Evolutionary conservation across 64 coral and sea anemone species (phyloP), one percentile per base, ranked within the genome.

Genomic region (Montipora capricornis): DNA sequence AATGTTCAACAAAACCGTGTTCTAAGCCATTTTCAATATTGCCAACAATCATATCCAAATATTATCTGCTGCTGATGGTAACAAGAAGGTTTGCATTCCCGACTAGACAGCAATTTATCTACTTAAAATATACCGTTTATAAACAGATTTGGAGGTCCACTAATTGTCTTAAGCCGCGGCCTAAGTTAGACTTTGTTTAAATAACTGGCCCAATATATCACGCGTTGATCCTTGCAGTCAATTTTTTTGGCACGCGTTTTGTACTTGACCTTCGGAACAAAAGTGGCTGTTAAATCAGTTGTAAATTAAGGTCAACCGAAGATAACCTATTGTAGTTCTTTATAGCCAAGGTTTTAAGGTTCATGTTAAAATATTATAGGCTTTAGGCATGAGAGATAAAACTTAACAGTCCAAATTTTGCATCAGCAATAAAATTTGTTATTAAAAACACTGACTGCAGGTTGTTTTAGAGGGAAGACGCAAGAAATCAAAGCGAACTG

Each of bases 181-280:
- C 29, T 29, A 29, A 29, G 29, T 29, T 29, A 29, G 29, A 29
- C 29, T 29, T 29, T 29, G 52, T 5, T 55, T 55, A 55, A 10
- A 5, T 55, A 7, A 5, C 5, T 55, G 5, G 52, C 81, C 5
- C 13, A 24, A 17, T 49, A 22, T 16, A 86, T 68, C 82, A 50
- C 62, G 46, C 47, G 44, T 20, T 86, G 45, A 49, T 49, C 62
- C 71, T 51, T n/a, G 82, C 20, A 51, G 20, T 73, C 44, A 51
- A 8, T 7, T 47, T 46, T 15, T 5, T 12, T 50, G 37, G 66
- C 62, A 69, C 80, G 80, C 17, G 51, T 17, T 3, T 5, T 22
- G 46, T 47, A 69, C 82, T 86, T 73, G 44, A 86, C 62, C 66
- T 73, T 20, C 3, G 45, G 13, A 71, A 51, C 44, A 86, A 86